Evolutionary conservation across 1,140 invertebrate genomes (phyloP).

Genomic region (Papilio xuthus): DNA sequence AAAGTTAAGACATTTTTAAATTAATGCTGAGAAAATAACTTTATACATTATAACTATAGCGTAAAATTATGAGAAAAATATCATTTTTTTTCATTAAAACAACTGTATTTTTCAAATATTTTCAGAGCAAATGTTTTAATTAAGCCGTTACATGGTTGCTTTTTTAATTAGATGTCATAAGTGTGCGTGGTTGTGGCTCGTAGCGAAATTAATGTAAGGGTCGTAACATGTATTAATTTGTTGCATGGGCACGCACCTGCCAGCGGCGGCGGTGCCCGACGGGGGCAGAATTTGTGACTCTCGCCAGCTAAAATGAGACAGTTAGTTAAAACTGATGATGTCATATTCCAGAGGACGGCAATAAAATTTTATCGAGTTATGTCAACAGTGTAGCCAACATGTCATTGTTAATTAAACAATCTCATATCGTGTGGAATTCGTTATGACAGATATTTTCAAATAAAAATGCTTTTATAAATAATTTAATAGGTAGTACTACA

Average conservation of each 20-base stretch:
- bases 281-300: slow-evolving; percentile 28
- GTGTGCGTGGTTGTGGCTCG: slow-evolving; percentile 28
- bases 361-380: slow-evolving; percentile 21
- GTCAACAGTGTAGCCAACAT: background rate
- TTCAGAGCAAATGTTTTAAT: slow-evolving; percentile 21
- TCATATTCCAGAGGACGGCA: slow-evolving; percentile 9
- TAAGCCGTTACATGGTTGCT: slow-evolving; percentile 25
- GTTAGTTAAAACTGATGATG: slow-evolving; percentile 30
- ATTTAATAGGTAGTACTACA: background rate
- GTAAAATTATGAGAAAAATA: background rate
- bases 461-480: background rate
- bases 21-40: no score
- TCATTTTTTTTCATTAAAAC: background rate
- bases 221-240: slow-evolving; percentile 39
- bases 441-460: background rate
- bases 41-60: background rate
- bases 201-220: slow-evolving; percentile 36
- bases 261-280: background rate
- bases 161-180: slow-evolving; percentile 39
- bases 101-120: slow-evolving; percentile 5
- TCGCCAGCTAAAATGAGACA: slow-evolving; percentile 28
- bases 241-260: slow-evolving; percentile 36
- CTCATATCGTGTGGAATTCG: background rate
- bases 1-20: background rate
- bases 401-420: slow-evolving; percentile 24